Evolutionary conservation across 2,888 invertebrate species (phyloP).

Genomic region (Sinelater perroti): DNA sequence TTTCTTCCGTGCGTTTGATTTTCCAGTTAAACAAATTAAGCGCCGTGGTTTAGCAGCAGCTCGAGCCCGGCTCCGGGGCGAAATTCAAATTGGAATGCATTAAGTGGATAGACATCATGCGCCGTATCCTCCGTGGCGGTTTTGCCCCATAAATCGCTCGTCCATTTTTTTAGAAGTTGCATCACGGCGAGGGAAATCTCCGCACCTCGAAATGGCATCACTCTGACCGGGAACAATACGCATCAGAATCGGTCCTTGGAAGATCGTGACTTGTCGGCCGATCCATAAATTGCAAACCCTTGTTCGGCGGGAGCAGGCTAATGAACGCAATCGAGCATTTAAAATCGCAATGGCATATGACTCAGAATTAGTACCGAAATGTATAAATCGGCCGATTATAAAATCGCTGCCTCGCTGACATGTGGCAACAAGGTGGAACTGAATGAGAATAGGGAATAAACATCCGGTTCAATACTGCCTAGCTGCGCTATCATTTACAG

Average conservation of each 20-base stretch:
- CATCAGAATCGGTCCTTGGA: constrained; percentile 24
- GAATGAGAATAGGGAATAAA: no score
- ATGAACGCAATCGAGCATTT: constrained; percentile 18
- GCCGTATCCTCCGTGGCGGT: no score
- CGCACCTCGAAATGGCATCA: constrained; percentile 7
- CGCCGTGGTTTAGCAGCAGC: no score
- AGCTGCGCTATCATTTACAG: no score
- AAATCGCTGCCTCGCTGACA: no score
- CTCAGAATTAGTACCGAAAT: constrained; percentile 6
- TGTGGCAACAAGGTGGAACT: no score
- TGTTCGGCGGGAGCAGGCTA: constrained; percentile 13
- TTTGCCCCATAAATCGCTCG: background rate
- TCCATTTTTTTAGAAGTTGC: background rate
- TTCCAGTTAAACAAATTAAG: no score
- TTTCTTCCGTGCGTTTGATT: no score
- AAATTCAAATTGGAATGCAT: no score
- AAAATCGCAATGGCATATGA: constrained; percentile 16
- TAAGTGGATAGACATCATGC: no score
- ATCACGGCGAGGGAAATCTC: background rate
- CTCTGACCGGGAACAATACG: constrained; percentile 19
- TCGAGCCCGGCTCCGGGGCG: no score
- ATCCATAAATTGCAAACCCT: constrained; percentile 25
- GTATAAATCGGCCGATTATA: constrained; percentile 10
- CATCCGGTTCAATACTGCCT: no score
- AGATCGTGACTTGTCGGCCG: constrained; percentile 25